These are phyloP conservation scores for Agonopterix subpropinquella DNA, from an alignment of 2,888 invertebrate genomes.

Conservation along the genomic window DNA sequence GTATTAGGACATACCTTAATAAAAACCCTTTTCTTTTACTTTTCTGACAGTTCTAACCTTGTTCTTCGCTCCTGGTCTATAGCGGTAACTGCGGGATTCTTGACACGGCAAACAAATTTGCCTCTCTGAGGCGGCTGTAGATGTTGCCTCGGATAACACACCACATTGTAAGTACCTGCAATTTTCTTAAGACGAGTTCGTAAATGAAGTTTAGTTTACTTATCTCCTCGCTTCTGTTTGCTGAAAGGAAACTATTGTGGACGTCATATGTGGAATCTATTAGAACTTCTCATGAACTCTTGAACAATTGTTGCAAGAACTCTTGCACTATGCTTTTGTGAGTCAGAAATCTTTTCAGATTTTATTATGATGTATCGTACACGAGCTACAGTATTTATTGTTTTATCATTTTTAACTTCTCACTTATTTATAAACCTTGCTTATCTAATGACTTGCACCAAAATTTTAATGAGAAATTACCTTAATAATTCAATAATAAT, in stretches of 20 bases:
- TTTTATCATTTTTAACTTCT: too few relatives aligned
- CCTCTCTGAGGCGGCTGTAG: slow-evolving; percentile 4
- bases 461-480: too few relatives aligned
- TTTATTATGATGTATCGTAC: too few relatives aligned
- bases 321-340: background rate
- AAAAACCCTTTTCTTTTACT: background rate
- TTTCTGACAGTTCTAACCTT: background rate
- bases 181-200: background rate
- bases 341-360: too few relatives aligned
- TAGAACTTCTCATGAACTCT: slow-evolving; percentile 13
- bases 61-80: slow-evolving; percentile 2
- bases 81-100: slow-evolving; percentile 13
- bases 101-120: slow-evolving; percentile 24
- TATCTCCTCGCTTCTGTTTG: background rate
- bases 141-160: background rate
- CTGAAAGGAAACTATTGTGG: background rate
- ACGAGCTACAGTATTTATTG: too few relatives aligned
- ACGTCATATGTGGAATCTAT: slow-evolving; percentile 10
- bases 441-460: too few relatives aligned
- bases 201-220: background rate
- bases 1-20: too few relatives aligned
- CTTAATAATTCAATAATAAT: too few relatives aligned
- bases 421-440: too few relatives aligned
- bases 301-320: slow-evolving; percentile 4
- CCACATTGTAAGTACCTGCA: background rate